Conservation (phyloP, 2,888 invertebrate species). For the Stenchaetothrips biformis region DNA sequence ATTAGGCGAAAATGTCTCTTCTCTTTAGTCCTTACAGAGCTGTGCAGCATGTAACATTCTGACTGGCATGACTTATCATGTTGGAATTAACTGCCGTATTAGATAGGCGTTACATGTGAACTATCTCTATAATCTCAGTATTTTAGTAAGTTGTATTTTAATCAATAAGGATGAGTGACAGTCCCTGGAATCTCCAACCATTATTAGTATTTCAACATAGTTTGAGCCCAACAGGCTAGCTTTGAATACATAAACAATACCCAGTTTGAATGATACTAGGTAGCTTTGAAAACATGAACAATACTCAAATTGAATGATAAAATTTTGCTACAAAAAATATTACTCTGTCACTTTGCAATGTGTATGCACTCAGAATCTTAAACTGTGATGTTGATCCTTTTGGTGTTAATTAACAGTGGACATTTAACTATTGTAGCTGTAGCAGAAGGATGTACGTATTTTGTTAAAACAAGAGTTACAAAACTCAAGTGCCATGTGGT, state of each 20-base stretch:
- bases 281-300: not conserved
- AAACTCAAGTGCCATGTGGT: not conserved
- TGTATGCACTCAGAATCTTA: not conserved
- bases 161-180: not conserved
- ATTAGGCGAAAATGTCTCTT: not conserved
- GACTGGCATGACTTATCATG: not conserved
- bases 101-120: too few relatives aligned
- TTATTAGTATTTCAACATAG: not conserved
- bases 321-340: not conserved
- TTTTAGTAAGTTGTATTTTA: not conserved
- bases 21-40: not conserved
- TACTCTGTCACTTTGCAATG: not conserved
- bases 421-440: not conserved
- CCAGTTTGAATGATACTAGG: too few relatives aligned
- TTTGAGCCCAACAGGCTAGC: too few relatives aligned
- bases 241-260: too few relatives aligned
- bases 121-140: not conserved
- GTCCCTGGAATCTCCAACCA: not conserved
- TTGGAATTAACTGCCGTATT: too few relatives aligned
- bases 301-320: not conserved
- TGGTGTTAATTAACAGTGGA: not conserved
- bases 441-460: not conserved
- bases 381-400: not conserved
- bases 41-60: not conserved
- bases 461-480: too few relatives aligned